Percentiles rank a stretch among this genome's conserved stretches.
These are phyloP conservation scores for Fragum sueziense DNA, from an alignment of 2,888 invertebrate species.

Conservation along the genomic window DNA sequence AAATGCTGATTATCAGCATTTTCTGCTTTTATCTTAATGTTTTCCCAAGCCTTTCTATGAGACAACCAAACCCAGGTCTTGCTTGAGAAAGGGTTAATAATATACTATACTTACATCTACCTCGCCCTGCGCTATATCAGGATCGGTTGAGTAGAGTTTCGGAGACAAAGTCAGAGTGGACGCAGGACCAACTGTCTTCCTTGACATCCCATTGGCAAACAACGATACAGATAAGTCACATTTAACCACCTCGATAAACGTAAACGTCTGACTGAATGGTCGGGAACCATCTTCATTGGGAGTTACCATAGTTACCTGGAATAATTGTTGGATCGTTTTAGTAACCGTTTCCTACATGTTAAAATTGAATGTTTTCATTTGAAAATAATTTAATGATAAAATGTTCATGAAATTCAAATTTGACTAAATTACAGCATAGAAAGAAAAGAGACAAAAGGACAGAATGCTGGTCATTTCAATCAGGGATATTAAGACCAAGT, in stretches of 20 bases:
- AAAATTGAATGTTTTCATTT: too few relatives aligned
- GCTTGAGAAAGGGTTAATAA: background rate
- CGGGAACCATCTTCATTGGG: slow-evolving; percentile 12
- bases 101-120: slow-evolving; percentile 59
- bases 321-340: too few relatives aligned
- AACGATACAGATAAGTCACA: slow-evolving; percentile 78
- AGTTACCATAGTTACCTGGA: slow-evolving; percentile 41
- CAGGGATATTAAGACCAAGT: too few relatives aligned
- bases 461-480: too few relatives aligned
- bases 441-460: too few relatives aligned
- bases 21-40: too few relatives aligned
- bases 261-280: slow-evolving; percentile 54
- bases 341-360: too few relatives aligned
- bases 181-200: slow-evolving; percentile 56
- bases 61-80: too few relatives aligned
- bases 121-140: slow-evolving; percentile 72
- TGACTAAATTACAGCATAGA: too few relatives aligned
- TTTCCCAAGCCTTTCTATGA: too few relatives aligned
- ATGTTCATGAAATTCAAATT: background rate
- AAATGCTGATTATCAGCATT: too few relatives aligned
- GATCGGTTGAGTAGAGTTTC: slow-evolving; percentile 79
- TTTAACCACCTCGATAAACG: slow-evolving; percentile 73
- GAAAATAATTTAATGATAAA: too few relatives aligned
- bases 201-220: slow-evolving; percentile 70
- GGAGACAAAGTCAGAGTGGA: slow-evolving; percentile 76